Evolutionary conservation across 2,888 invertebrate genomes (phyloP).

Genomic region (Hypsopygia costalis): DNA sequence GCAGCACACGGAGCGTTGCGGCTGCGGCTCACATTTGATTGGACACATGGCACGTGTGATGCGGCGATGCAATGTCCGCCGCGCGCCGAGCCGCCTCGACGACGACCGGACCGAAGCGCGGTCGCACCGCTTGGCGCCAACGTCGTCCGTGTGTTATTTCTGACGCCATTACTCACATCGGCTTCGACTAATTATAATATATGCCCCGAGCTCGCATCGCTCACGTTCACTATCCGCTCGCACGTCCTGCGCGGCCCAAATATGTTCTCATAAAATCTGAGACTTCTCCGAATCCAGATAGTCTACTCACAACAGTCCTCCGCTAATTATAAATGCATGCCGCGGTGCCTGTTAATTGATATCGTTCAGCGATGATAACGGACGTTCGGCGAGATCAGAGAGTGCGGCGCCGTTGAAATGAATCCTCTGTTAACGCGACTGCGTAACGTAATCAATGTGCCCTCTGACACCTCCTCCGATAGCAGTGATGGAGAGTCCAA

Average conservation of each 20-base stretch:
- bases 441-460: slow-evolving; percentile 56
- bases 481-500: not conserved
- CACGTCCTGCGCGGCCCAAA: slow-evolving; percentile 27
- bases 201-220: slow-evolving; percentile 60
- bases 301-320: slow-evolving; percentile 17
- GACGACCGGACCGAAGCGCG: slow-evolving; percentile 29
- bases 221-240: slow-evolving; percentile 52
- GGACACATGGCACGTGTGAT: slow-evolving; percentile 19
- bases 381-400: slow-evolving; percentile 59
- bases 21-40: slow-evolving; percentile 11
- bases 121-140: slow-evolving; percentile 74
- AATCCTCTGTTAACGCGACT: slow-evolving; percentile 55
- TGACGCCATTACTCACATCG: slow-evolving; percentile 75
- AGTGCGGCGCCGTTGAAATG: slow-evolving; percentile 51
- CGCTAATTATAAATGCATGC: slow-evolving; percentile 20
- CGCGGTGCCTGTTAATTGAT: slow-evolving; percentile 40
- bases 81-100: slow-evolving; percentile 4
- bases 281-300: slow-evolving; percentile 6
- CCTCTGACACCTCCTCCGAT: slow-evolving; percentile 53
- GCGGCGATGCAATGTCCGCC: slow-evolving; percentile 8
- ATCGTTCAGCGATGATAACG: slow-evolving; percentile 18
- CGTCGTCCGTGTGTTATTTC: slow-evolving; percentile 71
- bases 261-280: slow-evolving; percentile 13
- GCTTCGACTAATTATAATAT: slow-evolving; percentile 78
- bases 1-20: too few species aligned